Percentiles rank a stretch among this genome's conserved stretches.
phyloP scores from a whole-genome alignment of 2,113 vertebrate species.

The Misgurnus mizolepis region DNA sequence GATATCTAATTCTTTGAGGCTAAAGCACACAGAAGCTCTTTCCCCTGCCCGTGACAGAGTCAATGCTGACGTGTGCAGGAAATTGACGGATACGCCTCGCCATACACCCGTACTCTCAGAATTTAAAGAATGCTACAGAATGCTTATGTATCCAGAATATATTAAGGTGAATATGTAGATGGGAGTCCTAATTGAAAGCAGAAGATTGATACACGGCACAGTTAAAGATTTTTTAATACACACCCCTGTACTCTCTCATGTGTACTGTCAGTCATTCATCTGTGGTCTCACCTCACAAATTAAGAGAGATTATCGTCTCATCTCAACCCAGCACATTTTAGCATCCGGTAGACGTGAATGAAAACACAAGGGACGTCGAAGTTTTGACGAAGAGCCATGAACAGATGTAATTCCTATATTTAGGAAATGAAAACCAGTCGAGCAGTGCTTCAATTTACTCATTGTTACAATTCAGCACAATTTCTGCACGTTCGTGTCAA shows the following conservation, averaged over 20 bases:
- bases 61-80: constrained; percentile 48
- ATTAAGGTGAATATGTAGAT: constrained; percentile 56
- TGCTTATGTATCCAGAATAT: constrained; percentile 51
- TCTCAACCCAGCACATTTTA: constrained; percentile 40
- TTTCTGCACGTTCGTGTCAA: constrained; percentile 69
- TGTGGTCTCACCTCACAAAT: constrained; percentile 52
- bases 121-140: constrained; percentile 49
- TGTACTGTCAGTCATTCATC: constrained; percentile 12
- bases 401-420: constrained; percentile 69
- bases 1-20: background rate
- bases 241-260: constrained; percentile 33
- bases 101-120: constrained; percentile 27
- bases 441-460: constrained; percentile 75
- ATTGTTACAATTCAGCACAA: constrained; percentile 77
- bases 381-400: constrained; percentile 69
- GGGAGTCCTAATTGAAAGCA: constrained; percentile 46
- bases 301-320: constrained; percentile 63
- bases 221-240: constrained; percentile 25
- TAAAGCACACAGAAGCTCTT: background rate
- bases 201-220: constrained; percentile 43
- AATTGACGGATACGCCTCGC: constrained; percentile 40
- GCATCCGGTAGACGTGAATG: constrained; percentile 54
- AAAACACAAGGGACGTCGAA: constrained; percentile 56
- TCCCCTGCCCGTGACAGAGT: constrained; percentile 31
- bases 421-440: constrained; percentile 70